Conservation (phyloP, 1,140 invertebrate genomes). For the Panagrolaimus sp. region DNA sequence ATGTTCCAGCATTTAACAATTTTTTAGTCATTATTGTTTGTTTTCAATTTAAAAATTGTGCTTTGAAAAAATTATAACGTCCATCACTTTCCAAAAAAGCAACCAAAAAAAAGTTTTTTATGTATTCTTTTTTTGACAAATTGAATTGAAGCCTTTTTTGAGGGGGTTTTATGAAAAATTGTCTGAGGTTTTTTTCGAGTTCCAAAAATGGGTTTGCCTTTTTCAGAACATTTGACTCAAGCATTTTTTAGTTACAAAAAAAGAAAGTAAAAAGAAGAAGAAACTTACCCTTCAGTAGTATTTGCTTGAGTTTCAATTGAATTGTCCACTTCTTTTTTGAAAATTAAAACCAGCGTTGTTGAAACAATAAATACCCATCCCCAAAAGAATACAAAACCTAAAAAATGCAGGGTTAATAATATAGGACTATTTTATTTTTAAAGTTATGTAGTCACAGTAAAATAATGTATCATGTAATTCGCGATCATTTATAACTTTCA, state of each 20-base stretch:
- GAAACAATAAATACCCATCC: slow-evolving; percentile 80
- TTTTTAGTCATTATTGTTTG: too few species aligned
- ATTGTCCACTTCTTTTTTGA: slow-evolving; percentile 74
- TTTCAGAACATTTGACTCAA: not conserved
- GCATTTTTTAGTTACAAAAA: not conserved
- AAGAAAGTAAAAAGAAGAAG: not conserved
- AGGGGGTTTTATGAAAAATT: slow-evolving; percentile 10
- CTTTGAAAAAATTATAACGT: too few species aligned
- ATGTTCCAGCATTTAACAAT: too few species aligned
- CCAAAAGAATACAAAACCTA: slow-evolving; percentile 90
- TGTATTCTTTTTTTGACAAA: too few species aligned
- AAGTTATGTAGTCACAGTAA: too few species aligned
- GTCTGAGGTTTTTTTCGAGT: not conserved
- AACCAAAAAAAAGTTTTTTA: too few species aligned
- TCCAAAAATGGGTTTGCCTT: not conserved
- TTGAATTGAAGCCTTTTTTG: not conserved
- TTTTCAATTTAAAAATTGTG: too few species aligned
- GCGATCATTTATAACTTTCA: too few species aligned
- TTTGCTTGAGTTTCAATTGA: slow-evolving; percentile 33
- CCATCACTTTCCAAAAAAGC: too few species aligned
- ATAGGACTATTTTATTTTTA: too few species aligned
- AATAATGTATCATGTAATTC: too few species aligned
- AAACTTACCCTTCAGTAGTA: slow-evolving; percentile 7
- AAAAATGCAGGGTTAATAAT: slow-evolving; percentile 32
- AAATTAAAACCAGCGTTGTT: slow-evolving; percentile 79